Base-by-base conservation (phyloP, 2,797 vertebrate species). In the Astyanax mexicanus region DNA sequence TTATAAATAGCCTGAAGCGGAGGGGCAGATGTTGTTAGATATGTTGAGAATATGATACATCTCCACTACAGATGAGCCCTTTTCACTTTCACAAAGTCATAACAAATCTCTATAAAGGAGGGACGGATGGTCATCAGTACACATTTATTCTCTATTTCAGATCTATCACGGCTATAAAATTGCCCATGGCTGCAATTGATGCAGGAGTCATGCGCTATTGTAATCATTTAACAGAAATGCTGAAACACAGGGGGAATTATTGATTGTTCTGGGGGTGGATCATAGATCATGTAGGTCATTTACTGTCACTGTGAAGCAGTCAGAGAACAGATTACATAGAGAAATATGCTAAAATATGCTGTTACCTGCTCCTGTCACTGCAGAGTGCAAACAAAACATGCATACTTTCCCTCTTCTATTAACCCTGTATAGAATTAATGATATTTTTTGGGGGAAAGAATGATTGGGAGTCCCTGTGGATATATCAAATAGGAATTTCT, bases 61-160 rank as follows among this genome's bases (percentile, higher is more conserved):
- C 23, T 60, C 57, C 55, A 72, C 27, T 6, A 29, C 47, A 67
- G 5, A 38, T 52, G 67, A 44, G 17, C 5, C 13, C 49, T 44
- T 32, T 13, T 35, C 40, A 58, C 51, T 45, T 60, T 52, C n/a
- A 40, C 32, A 9, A 23, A 55, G 29, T 44, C 38, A 35, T 52
- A 44, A 69, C 45, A 42, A 79, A 62, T 79, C 37, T 54, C 42
- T 55, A 32, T 37, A 49, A 44, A 66, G 3, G 11, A 64, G 5
- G 10, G 44, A 61, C n/a, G 8, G 64, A 49, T 51, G 29, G 37
- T 65, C n/a, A 62, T 58, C 55, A 37, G 40, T 38, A 35, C 29
- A 49, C 58, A 65, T 49, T 27, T 57, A 55, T 70, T 32, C 49
- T 32, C 40, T 29, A 19, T 1, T 27, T 21, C n/a, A 44, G 13